These are phyloP conservation scores for Nomada fucata DNA, from an alignment of 2,888 invertebrate genomes.

Conservation along the genomic window DNA sequence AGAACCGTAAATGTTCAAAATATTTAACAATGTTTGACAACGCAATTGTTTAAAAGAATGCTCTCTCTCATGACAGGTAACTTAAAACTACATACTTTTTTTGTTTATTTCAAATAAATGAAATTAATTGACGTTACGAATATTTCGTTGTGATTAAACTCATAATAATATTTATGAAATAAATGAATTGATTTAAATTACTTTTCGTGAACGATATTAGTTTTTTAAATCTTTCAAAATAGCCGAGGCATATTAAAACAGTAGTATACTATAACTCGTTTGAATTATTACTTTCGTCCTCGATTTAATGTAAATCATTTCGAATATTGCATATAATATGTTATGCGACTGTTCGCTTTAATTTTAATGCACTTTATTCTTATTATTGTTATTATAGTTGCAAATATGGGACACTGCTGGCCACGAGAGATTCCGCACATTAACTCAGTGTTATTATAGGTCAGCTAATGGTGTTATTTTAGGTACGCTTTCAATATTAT, in stretches of 20 bases:
- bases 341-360: too few relatives aligned
- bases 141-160: too few relatives aligned
- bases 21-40: not conserved
- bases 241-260: not conserved
- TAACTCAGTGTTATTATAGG: conserved; percentile 98
- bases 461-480: conserved; percentile 98
- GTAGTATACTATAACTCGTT: too few relatives aligned
- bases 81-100: not conserved
- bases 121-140: too few relatives aligned
- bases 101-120: not conserved
- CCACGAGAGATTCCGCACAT: conserved; percentile 97
- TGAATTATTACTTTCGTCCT: not conserved
- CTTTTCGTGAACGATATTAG: not conserved
- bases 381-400: conserved; percentile 86
- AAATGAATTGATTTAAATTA: not conserved
- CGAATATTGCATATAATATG: not conserved
- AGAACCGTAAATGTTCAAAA: not conserved
- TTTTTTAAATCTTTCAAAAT: not conserved
- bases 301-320: not conserved
- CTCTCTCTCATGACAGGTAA: not conserved
- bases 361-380: not conserved
- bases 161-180: too few relatives aligned
- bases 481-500: conserved; percentile 85
- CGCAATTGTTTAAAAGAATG: not conserved
- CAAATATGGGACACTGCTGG: conserved; percentile 99